Evolutionary conservation across 1,140 invertebrate genomes (phyloP), one percentile per base, ranked within the genome.

Genomic region (Lepidurus apus): DNA sequence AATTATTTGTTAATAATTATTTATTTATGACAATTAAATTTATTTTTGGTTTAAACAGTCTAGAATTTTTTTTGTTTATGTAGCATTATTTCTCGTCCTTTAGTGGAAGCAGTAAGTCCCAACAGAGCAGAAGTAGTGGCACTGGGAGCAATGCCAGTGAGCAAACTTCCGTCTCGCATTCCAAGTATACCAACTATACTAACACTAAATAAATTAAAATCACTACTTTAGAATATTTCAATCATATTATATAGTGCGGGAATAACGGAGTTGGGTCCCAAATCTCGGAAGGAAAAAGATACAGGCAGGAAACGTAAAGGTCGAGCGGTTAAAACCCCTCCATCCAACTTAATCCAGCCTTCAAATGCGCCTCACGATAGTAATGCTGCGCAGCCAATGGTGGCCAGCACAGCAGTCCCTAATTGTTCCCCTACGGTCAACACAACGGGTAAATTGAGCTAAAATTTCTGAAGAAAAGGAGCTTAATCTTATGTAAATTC

Each of bases 31-130:
- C 34, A 34, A 34, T 34, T 34, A 4, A 34, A 3, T 34, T 34
- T 34, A 3, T 34, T 34, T 34, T 2, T 34, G 2, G 0, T 2
- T 34, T 2, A 4, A 34, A 34, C 34, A 34, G 34, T 34, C 2
- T 34, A 34, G 34, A 34, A 34, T 34, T 4, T 34, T 34, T 34
- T 2, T 34, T 34, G 34, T 4, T 34, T 3, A 34, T 34, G 34
- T 34, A 34, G 34, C 34, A 34, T 34, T 45, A 44, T 47, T 82
- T 75, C n/a, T 44, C 74, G 85, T 86, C 82, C 85, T 89, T 84
- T 82, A 92, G 91, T 83, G 90, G 88, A 74, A 93, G 92, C 83
- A 93, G 91, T 10, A 91, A 92, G 82, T 93, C 91, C 17, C 89
- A 89, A 5, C 89, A 91, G 80, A 93, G 91, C 82, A 89, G 91